Conservation (phyloP, 2,888 invertebrate genomes). For the Netelia fuscicornis region DNA sequence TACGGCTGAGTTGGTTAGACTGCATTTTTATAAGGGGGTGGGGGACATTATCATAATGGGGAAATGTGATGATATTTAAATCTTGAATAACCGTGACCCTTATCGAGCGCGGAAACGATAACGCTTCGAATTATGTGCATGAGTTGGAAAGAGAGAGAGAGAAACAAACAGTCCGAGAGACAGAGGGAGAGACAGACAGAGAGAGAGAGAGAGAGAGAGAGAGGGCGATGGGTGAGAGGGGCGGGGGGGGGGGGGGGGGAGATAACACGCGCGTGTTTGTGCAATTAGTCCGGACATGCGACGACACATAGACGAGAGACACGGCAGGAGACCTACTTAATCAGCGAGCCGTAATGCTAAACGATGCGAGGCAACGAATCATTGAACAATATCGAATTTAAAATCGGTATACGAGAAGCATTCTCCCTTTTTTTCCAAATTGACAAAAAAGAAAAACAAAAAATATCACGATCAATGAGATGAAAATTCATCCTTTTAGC, state of each 20-base stretch:
- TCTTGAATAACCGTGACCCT: conserved; percentile 64
- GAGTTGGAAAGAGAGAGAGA: background rate
- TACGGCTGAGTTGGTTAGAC: conserved; percentile 5
- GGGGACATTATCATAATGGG: conserved; percentile 67
- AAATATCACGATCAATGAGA: no score
- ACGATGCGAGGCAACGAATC: conserved; percentile 47
- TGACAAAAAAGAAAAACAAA: no score
- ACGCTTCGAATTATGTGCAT: background rate
- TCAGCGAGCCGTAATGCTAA: conserved; percentile 60
- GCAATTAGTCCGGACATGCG: conserved; percentile 22
- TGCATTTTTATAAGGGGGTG: conserved; percentile 8
- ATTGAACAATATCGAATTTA: conserved; percentile 48
- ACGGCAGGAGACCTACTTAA: conserved; percentile 49
- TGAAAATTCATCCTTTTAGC: no score
- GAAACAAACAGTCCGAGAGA: background rate
- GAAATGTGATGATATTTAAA: conserved; percentile 64
- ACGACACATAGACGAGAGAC: conserved; percentile 29
- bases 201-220: conserved; percentile 2
- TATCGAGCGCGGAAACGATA: conserved; percentile 57
- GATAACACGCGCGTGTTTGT: conserved; percentile 16
- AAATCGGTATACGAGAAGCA: conserved; percentile 6
- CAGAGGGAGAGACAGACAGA: background rate
- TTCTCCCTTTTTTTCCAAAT: background rate
- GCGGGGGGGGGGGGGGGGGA: background rate
- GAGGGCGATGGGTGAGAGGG: background rate